Evolutionary conservation across 2,113 vertebrate genomes (phyloP).

Genomic region (Falcunculus frontatus): DNA sequence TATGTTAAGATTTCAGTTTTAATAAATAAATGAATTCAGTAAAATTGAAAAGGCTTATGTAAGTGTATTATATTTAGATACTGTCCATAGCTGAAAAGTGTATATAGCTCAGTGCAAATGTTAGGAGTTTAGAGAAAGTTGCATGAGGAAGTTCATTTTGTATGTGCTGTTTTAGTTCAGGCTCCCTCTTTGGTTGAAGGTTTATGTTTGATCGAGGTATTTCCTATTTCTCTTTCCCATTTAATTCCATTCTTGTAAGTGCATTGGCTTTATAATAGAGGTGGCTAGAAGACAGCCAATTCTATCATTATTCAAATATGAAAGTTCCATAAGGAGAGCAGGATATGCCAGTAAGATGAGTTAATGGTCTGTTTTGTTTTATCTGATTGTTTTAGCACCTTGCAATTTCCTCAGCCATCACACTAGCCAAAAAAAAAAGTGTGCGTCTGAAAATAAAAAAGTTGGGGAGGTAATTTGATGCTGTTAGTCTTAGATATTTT

Average conservation of each 20-base stretch:
- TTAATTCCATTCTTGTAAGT: background rate
- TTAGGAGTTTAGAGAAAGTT: background rate
- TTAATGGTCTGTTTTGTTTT: constrained; percentile 49
- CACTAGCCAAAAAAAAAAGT: background rate
- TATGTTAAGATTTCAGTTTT: background rate
- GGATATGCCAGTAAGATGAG: constrained; percentile 15
- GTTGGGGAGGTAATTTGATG: constrained; percentile 11
- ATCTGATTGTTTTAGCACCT: constrained; percentile 38
- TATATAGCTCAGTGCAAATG: background rate
- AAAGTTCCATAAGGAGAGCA: background rate
- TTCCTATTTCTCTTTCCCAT: background rate
- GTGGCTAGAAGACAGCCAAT: background rate
- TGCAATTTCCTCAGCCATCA: constrained; percentile 36
- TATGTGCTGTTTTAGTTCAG: background rate
- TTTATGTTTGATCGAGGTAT: background rate
- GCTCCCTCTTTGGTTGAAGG: background rate
- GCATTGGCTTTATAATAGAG: background rate
- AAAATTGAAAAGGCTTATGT: background rate
- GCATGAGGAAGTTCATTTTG: background rate
- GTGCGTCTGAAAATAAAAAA: constrained; percentile 22
- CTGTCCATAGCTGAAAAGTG: background rate
- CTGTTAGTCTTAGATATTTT: constrained; percentile 4
- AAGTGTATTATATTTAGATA: background rate
- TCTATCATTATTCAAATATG: constrained; percentile 20
- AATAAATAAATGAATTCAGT: background rate